Percentiles rank a stretch among this genome's conserved stretches.
These are phyloP conservation scores for Parasteatoda lunata DNA, from an alignment of 2,888 invertebrate species.

Conservation along the genomic window DNA sequence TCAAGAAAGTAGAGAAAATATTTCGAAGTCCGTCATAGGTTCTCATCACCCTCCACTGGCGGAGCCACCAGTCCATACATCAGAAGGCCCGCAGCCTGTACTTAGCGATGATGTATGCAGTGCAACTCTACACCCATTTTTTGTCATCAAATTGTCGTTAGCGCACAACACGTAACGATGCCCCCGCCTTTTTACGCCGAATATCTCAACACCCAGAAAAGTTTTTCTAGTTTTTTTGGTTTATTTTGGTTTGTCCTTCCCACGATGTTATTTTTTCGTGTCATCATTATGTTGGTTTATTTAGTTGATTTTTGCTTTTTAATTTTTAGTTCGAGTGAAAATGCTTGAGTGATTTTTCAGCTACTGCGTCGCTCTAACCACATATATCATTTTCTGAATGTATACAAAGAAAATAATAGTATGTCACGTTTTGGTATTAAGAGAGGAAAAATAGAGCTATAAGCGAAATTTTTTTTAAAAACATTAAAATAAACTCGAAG, in stretches of 20 bases:
- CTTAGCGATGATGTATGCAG: constrained; percentile 60
- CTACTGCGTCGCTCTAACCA: too few relatives aligned
- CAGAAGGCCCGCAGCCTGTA: constrained; percentile 45
- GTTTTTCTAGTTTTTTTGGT: constrained; percentile 3
- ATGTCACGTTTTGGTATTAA: too few relatives aligned
- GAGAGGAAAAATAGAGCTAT: too few relatives aligned
- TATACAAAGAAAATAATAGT: too few relatives aligned
- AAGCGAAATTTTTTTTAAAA: too few relatives aligned
- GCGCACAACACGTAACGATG: constrained; percentile 58
- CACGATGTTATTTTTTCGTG: constrained; percentile 11
- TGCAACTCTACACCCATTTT: constrained; percentile 61
- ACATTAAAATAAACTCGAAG: too few relatives aligned
- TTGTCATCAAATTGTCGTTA: constrained; percentile 68
- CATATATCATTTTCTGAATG: too few relatives aligned
- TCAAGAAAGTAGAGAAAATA: neutral
- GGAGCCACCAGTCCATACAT: constrained; percentile 32
- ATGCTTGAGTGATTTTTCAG: too few relatives aligned
- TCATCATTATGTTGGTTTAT: constrained; percentile 12
- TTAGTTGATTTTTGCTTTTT: constrained; percentile 4
- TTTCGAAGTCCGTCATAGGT: neutral
- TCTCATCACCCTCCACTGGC: constrained; percentile 3
- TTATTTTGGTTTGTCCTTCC: constrained; percentile 15
- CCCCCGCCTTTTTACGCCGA: constrained; percentile 10
- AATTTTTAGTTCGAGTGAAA: neutral
- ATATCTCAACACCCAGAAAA: constrained; percentile 1